Base-by-base conservation (phyloP, 2,888 invertebrate genomes). In the Leucoma salicis region DNA sequence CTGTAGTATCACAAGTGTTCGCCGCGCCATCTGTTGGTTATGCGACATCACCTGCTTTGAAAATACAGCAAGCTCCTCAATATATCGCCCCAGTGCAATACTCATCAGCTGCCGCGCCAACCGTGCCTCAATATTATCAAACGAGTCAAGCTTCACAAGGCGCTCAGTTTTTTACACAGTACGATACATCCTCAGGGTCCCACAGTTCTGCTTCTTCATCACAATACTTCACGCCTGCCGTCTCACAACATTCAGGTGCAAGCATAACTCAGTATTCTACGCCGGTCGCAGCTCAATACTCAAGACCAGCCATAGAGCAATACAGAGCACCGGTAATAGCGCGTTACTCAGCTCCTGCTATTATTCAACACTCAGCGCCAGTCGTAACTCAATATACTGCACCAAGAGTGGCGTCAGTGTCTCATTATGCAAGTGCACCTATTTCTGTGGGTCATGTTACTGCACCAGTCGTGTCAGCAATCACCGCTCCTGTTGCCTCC, bases 1-100 rank as follows among this genome's bases (percentile, higher is more conserved):
- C 88, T 1, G 86, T 89, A 1, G 79, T 89, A 1, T 81, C 90
- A 13, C 89, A 89, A 72, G 84, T 88, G n/a, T 82, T 62, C 32
- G 77, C 87, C 3, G 87, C 83, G 33, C 74, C 77, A 1, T 60
- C 83, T 18, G 69, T 76, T n/a, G 67, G 78, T 14, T 89, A 89
- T 46, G 76, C 78, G n/a, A 78, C 81, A 6, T 70, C 85, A 0
- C 70, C 81, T 0, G 70, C 74, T n/a, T 62, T 88, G 16, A 79
- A 70, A 57, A 53, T 58, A 1, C 80, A 78, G 47, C 73, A 70
- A 50, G 47, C 58, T 7, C 38, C 59, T 31, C 73, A 69, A 53
- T 62, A 56, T 12, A 51, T 66, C 14, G 56, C 59, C 33, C 67
- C 62, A 18, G 49, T 53, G n/a, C 62, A 66, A n/a, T 50, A 55